Percentiles rank a stretch among this genome's conserved stretches.
phyloP scores from a whole-genome alignment of 2,888 invertebrate species.

The Pachycephus smyrnensis region DNA sequence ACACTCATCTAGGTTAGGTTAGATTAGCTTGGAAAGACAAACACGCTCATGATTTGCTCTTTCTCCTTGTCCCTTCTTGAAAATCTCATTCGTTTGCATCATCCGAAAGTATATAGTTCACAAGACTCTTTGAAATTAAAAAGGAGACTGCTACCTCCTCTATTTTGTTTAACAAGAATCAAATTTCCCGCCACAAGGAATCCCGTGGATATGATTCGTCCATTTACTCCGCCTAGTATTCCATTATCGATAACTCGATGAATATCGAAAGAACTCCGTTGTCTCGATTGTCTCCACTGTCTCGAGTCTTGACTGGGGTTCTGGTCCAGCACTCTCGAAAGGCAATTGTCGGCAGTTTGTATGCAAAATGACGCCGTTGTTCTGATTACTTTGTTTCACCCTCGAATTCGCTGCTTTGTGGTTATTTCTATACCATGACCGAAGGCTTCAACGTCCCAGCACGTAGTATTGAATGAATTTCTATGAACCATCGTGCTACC shows the following conservation, averaged over 20 bases:
- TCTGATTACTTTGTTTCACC: background rate
- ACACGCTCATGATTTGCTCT: background rate
- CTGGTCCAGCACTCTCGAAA: background rate
- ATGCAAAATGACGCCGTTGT: background rate
- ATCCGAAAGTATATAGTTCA: background rate
- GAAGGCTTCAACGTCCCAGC: background rate
- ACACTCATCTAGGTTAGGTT: background rate
- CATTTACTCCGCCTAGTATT: background rate
- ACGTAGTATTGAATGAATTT: background rate
- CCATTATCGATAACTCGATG: background rate
- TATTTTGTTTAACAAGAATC: background rate
- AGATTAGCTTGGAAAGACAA: background rate
- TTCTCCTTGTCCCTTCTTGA: background rate
- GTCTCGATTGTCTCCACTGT: no score
- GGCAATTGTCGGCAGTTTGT: background rate
- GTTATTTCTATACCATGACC: background rate
- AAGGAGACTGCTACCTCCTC: no score
- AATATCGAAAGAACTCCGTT: background rate
- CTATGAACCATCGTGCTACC: background rate
- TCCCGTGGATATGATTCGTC: background rate
- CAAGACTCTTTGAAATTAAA: background rate
- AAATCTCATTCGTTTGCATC: background rate
- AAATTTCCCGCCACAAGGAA: background rate
- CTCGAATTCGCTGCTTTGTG: background rate
- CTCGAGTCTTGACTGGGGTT: background rate